These are phyloP conservation scores for Phrixothrix hirtus DNA, from an alignment of 2,888 invertebrate species.

Conservation along the genomic window DNA sequence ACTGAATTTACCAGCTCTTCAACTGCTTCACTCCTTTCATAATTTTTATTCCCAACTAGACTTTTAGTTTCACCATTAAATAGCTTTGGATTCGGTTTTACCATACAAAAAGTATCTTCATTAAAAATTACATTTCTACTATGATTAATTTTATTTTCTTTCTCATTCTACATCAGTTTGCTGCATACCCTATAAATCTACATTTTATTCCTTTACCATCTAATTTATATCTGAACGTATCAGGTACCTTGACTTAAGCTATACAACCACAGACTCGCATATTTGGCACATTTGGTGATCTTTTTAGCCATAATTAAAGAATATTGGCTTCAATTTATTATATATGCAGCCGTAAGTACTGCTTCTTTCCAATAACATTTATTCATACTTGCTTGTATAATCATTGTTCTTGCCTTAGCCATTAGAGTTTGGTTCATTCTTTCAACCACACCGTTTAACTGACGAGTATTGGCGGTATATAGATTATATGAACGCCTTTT, in stretches of 20 bases:
- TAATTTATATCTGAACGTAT: slow-evolving; percentile 15
- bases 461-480: slow-evolving; percentile 15
- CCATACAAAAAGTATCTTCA: slow-evolving; percentile 3
- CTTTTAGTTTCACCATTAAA: neutral
- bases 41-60: too few species aligned
- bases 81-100: neutral
- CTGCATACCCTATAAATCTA: slow-evolving; percentile 21
- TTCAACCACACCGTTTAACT: slow-evolving; percentile 35
- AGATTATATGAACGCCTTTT: neutral
- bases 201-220: slow-evolving; percentile 22
- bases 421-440: slow-evolving; percentile 37
- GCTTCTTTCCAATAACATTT: too few species aligned
- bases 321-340: slow-evolving; percentile 16
- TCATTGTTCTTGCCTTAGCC: slow-evolving; percentile 33
- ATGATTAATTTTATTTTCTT: neutral
- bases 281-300: slow-evolving; percentile 22
- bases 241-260: slow-evolving; percentile 19
- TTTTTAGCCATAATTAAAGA: slow-evolving; percentile 22
- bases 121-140: slow-evolving; percentile 4
- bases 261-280: slow-evolving; percentile 24
- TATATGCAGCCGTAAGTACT: too few species aligned
- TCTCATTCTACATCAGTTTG: slow-evolving; percentile 4
- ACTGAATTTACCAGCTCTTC: neutral
- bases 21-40: neutral
- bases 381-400: slow-evolving; percentile 35